Conservation (phyloP, 2,888 invertebrate genomes). For the Gastracanthus pulcherrimus region DNA sequence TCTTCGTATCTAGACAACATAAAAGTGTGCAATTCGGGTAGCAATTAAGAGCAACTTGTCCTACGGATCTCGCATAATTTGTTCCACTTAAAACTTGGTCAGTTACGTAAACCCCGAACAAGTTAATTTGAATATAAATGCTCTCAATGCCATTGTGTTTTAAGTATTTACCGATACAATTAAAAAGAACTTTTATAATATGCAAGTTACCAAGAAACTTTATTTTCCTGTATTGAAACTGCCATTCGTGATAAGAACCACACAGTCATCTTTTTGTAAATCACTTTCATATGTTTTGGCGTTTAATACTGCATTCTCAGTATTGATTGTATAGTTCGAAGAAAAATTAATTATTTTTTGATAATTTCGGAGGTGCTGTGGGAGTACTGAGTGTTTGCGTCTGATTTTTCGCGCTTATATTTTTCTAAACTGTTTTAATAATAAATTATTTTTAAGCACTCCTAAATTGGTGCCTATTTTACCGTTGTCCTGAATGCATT, state of each 20-base stretch:
- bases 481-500: too few relatives aligned
- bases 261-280: background rate
- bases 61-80: background rate
- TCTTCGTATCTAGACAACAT: slow-evolving; percentile 3
- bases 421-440: too few relatives aligned
- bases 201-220: slow-evolving; percentile 38
- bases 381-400: too few relatives aligned
- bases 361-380: too few relatives aligned
- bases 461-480: too few relatives aligned
- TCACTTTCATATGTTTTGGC: too few relatives aligned
- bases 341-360: too few relatives aligned
- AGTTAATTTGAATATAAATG: slow-evolving; percentile 27
- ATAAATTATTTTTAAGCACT: too few relatives aligned
- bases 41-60: background rate
- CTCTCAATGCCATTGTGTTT: slow-evolving; percentile 45
- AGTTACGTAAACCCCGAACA: background rate
- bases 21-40: slow-evolving; percentile 2
- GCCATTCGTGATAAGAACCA: background rate
- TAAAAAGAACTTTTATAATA: slow-evolving; percentile 4
- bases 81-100: background rate
- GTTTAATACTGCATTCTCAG: too few relatives aligned
- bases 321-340: too few relatives aligned
- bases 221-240: background rate
- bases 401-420: too few relatives aligned
- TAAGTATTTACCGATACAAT: slow-evolving; percentile 43